A percentile compares a stretch with the other conserved stretches of the same genome.
Conservation (phyloP, 2,113 vertebrate genomes). For the Mustelus asterias region DNA sequence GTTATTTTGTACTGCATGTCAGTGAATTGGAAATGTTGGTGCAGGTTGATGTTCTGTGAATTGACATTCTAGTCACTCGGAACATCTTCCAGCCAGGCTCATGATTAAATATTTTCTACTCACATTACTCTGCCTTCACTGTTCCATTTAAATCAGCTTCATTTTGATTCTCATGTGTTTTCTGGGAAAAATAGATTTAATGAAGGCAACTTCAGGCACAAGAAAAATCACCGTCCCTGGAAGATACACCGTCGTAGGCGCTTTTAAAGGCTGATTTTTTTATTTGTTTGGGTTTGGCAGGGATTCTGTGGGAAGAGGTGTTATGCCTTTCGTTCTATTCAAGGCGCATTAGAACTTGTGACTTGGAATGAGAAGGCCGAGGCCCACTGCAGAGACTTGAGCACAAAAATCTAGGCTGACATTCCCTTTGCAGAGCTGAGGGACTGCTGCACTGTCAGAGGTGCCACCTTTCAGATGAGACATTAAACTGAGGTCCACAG, state of each 20-base stretch:
- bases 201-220: not conserved
- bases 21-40: not conserved
- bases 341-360: too few species aligned
- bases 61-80: not conserved
- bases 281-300: not conserved
- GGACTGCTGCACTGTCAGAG: too few species aligned
- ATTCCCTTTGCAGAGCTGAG: too few species aligned
- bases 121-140: not conserved
- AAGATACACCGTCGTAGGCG: not conserved
- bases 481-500: too few species aligned
- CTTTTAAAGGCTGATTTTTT: not conserved
- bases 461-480: too few species aligned
- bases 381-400: too few species aligned
- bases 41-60: not conserved
- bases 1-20: not conserved
- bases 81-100: not conserved
- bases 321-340: not conserved
- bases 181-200: not conserved
- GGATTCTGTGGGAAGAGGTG: not conserved
- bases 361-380: too few species aligned
- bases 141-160: constrained; percentile 11
- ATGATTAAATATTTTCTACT: not conserved
- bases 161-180: not conserved
- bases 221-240: not conserved
- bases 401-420: too few species aligned